These are phyloP conservation scores for Itoplectis maculator DNA, from an alignment of 2,888 invertebrate genomes.

Conservation along the genomic window DNA sequence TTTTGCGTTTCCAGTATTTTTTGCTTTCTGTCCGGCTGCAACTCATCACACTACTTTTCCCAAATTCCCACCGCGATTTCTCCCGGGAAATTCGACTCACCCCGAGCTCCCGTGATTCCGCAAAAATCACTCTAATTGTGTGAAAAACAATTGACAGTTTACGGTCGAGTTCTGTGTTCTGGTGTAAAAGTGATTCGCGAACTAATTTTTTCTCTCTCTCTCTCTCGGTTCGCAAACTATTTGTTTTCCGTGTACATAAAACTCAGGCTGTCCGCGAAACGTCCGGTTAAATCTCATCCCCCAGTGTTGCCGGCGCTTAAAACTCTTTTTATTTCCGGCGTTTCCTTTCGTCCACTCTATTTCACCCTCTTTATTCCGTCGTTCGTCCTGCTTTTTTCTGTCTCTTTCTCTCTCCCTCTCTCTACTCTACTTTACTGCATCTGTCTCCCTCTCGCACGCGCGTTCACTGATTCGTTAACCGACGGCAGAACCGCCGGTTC, in stretches of 20 bases:
- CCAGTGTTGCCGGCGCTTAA: constrained; percentile 2
- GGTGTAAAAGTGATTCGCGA: background rate
- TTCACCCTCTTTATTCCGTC: constrained; percentile 10
- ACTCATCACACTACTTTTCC: background rate
- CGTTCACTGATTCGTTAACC: constrained; percentile 60
- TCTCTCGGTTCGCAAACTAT: background rate
- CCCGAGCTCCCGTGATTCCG: background rate
- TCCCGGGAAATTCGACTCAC: background rate
- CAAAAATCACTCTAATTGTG: background rate
- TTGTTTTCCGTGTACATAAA: background rate
- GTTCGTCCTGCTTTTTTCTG: background rate
- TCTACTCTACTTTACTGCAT: too few species aligned
- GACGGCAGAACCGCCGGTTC: constrained; percentile 63
- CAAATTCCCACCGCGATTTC: background rate
- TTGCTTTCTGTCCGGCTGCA: background rate
- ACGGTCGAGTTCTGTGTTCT: background rate
- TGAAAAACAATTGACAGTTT: background rate
- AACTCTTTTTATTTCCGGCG: constrained; percentile 38
- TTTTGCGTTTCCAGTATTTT: background rate
- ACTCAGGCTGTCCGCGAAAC: constrained; percentile 9
- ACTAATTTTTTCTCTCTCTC: constrained; percentile 6
- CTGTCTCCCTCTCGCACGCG: background rate
- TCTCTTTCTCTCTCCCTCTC: background rate
- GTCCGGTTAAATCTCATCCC: constrained; percentile 18
- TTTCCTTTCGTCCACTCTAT: constrained; percentile 6